A percentile compares a stretch with the other conserved stretches of the same genome.
Conservation (phyloP, 2,797 vertebrate genomes). For the Philypnodon macrostomus region DNA sequence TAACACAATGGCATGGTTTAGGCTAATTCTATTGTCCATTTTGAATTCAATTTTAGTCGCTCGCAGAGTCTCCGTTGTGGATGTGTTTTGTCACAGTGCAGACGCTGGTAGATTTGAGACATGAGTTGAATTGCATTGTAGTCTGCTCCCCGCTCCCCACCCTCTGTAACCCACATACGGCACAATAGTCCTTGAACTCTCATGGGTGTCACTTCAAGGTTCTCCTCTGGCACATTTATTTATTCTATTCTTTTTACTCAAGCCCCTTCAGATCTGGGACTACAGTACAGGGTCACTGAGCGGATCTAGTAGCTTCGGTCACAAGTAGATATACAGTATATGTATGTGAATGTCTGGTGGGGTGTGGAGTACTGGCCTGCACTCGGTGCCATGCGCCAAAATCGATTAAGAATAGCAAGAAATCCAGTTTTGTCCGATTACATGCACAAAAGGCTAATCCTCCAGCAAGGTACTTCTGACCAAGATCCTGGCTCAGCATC, state of each 20-base stretch:
- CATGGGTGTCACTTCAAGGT: slow-evolving; percentile 57
- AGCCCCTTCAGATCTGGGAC: neutral
- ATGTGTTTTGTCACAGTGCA: slow-evolving; percentile 19
- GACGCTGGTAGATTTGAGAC: slow-evolving; percentile 20
- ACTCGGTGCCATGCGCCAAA: too few species aligned
- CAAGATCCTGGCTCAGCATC: too few species aligned
- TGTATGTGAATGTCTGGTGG: too few species aligned
- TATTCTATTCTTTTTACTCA: slow-evolving; percentile 18
- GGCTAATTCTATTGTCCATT: slow-evolving; percentile 43
- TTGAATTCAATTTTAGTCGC: slow-evolving; percentile 38
- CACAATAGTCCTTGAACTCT: slow-evolving; percentile 52
- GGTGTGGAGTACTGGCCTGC: too few species aligned
- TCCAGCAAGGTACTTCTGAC: too few species aligned
- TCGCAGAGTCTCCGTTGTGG: slow-evolving; percentile 25
- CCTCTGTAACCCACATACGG: slow-evolving; percentile 53
- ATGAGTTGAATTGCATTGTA: slow-evolving; percentile 41
- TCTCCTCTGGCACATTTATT: slow-evolving; percentile 35
- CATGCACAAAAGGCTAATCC: too few species aligned
- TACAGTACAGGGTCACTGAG: neutral
- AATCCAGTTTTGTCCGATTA: too few species aligned
- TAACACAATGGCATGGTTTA: slow-evolving; percentile 37
- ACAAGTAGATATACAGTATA: neutral
- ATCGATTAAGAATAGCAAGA: too few species aligned
- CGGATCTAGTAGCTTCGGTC: neutral
- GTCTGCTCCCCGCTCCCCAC: slow-evolving; percentile 19